These are phyloP conservation scores for Epizoanthus illoricatus DNA, from an alignment of 92 coral and sea anemone species.

Conservation along the genomic window DNA sequence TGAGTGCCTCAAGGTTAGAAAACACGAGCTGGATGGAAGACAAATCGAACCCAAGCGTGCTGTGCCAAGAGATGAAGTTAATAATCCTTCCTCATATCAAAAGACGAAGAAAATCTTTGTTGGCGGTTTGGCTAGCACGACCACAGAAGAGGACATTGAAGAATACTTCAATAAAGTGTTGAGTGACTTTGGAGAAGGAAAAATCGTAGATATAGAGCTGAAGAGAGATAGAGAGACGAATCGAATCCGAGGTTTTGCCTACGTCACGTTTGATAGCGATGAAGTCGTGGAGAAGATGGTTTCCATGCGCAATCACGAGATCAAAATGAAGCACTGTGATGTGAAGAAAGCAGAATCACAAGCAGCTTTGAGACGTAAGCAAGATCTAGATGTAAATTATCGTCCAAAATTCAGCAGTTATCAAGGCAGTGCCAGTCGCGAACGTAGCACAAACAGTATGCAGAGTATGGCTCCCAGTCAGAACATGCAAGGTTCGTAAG, in stretches of 20 bases:
- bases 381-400: constrained; percentile 64
- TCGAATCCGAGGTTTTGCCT: constrained; percentile 90
- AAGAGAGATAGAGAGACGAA: constrained; percentile 82
- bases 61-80: constrained; percentile 84
- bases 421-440: constrained; percentile 30
- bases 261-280: constrained; percentile 82
- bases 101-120: constrained; percentile 84
- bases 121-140: constrained; percentile 91
- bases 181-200: constrained; percentile 73
- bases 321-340: constrained; percentile 87
- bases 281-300: constrained; percentile 87
- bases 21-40: constrained; percentile 77
- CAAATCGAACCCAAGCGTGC: constrained; percentile 96
- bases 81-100: constrained; percentile 52
- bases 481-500: constrained; percentile 20
- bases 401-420: constrained; percentile 36
- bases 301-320: constrained; percentile 83
- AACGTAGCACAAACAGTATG: background rate
- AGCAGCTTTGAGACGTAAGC: constrained; percentile 72
- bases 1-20: constrained; percentile 69
- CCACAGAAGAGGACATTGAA: constrained; percentile 80
- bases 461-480: constrained; percentile 17
- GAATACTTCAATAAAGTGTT: constrained; percentile 82
- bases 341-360: constrained; percentile 92
- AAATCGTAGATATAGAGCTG: constrained; percentile 82